These are phyloP conservation scores for Edolisoma coerulescens DNA, from an alignment of 2,113 vertebrate species.

Conservation along the genomic window DNA sequence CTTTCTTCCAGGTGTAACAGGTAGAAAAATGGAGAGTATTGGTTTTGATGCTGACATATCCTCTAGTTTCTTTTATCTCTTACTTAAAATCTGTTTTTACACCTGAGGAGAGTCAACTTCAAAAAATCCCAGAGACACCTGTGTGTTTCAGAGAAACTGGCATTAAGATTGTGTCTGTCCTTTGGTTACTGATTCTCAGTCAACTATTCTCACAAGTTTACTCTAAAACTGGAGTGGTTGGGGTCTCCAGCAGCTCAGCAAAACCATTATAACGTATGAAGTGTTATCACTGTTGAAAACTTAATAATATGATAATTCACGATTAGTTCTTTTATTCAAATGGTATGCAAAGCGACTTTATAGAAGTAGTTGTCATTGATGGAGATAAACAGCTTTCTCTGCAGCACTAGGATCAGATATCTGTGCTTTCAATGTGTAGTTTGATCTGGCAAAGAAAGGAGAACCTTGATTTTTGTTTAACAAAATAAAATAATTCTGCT, in stretches of 20 bases:
- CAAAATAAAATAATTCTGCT: not conserved
- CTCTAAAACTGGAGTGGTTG: not conserved
- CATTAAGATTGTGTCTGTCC: not conserved
- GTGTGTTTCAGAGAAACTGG: not conserved
- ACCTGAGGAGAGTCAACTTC: not conserved
- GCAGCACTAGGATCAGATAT: not conserved
- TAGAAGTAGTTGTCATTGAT: not conserved
- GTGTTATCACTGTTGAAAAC: not conserved
- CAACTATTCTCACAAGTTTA: not conserved
- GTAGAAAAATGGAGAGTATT: not conserved
- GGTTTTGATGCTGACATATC: not conserved
- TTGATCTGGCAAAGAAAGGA: not conserved
- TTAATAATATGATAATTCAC: not conserved
- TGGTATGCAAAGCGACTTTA: not conserved
- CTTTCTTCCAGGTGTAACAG: not conserved
- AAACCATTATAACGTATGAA: not conserved
- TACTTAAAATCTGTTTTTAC: not conserved
- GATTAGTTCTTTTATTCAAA: not conserved
- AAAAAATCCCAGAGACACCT: not conserved
- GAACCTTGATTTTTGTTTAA: conserved; percentile 10
- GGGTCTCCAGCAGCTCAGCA: not conserved
- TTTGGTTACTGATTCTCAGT: not conserved
- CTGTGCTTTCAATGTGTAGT: not conserved
- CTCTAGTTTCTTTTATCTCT: not conserved
- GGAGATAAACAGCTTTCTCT: not conserved